Conservation (phyloP, 2,797 vertebrate genomes). For the Tokudaia tokunoshimensis region DNA sequence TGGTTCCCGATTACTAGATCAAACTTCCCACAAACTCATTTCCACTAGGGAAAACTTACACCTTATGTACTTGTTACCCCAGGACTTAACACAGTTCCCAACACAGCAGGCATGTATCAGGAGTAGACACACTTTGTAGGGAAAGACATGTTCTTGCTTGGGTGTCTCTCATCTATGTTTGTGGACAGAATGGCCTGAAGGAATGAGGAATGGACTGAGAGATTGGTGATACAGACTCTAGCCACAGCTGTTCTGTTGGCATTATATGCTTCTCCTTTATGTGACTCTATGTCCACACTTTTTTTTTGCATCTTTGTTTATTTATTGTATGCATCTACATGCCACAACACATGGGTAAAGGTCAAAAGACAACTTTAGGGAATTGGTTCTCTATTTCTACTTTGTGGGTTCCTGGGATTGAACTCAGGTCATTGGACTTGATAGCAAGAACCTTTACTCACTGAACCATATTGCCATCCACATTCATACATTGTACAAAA, state of each 20-base stretch:
- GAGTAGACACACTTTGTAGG: neutral
- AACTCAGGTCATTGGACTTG: too few species aligned
- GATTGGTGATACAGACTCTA: neutral
- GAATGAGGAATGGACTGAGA: neutral
- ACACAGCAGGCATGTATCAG: neutral
- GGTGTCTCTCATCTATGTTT: neutral
- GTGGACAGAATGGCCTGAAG: neutral
- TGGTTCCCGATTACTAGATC: neutral
- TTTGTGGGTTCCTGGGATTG: neutral
- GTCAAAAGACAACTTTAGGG: neutral
- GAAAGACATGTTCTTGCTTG: neutral
- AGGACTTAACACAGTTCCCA: neutral
- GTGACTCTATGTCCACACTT: neutral
- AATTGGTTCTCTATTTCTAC: neutral
- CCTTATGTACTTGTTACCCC: neutral
- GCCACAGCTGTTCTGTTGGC: neutral
- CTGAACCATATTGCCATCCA: too few species aligned
- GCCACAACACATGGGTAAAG: neutral
- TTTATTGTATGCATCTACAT: neutral
- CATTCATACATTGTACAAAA: too few species aligned
- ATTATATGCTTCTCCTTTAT: neutral
- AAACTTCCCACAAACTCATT: slow-evolving; percentile 5
- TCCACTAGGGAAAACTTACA: neutral
- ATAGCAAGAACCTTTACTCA: too few species aligned
- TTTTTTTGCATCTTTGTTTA: neutral